phyloP scores from a whole-genome alignment of 1,140 invertebrate genomes.

The Euschistus heros region DNA sequence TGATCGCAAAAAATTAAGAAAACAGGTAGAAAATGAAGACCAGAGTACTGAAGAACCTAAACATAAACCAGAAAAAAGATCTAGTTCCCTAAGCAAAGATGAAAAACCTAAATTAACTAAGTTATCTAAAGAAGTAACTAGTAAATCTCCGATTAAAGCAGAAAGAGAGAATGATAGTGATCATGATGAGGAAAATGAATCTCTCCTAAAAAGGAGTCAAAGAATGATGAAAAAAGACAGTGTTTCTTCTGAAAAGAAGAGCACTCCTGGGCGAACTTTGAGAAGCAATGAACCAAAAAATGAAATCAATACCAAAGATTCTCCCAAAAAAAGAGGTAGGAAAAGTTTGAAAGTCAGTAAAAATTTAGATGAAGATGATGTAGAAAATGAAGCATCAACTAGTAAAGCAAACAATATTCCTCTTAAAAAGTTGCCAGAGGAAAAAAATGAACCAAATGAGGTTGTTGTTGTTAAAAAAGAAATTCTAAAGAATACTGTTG shows the following conservation, averaged over 20 bases:
- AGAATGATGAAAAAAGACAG: neutral
- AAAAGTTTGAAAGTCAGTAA: neutral
- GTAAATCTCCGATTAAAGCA: neutral
- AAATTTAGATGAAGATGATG: conserved; percentile 20
- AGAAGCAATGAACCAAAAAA: neutral
- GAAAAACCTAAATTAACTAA: neutral
- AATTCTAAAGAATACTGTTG: neutral
- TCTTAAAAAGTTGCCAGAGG: neutral
- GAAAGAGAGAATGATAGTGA: neutral
- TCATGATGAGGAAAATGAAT: conserved; percentile 6
- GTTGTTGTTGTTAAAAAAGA: too few relatives aligned
- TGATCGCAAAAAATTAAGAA: neutral
- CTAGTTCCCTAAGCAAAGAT: conserved; percentile 1
- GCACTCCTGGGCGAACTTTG: neutral
- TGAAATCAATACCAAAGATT: conserved; percentile 5
- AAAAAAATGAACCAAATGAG: conserved; percentile 3
- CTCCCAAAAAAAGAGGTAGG: conserved; percentile 8
- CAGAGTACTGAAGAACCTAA: neutral
- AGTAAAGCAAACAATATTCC: neutral
- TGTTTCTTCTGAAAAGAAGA: conserved; percentile 22
- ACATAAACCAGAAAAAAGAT: too few relatives aligned
- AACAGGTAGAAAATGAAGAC: neutral
- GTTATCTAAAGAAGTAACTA: conserved; percentile 9
- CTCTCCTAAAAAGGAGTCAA: neutral
- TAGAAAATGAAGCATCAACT: conserved; percentile 1